Base-by-base conservation (phyloP, 2,888 invertebrate genomes). In the Meghimatium bilineatum region DNA sequence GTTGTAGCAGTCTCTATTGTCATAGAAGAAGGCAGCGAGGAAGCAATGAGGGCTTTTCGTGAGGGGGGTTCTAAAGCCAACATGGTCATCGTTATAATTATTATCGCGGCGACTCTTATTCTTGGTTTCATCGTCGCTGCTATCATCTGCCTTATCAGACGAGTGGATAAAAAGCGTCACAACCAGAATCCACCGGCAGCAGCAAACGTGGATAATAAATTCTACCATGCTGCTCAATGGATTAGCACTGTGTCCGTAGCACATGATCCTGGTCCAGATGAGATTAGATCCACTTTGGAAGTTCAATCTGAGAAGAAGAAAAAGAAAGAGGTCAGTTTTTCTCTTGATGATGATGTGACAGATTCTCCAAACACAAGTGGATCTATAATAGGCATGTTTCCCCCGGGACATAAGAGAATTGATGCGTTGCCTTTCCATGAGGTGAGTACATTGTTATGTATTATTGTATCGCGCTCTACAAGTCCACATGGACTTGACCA, bases 241-340 rank as follows among this genome's bases (percentile, higher is more conserved):
- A 83, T 86, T 49, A 86, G 85, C 69, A 76, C 84, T 0, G 85
- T 85, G 36, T 85, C 86, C n/a, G 49, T 85, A 6, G 77, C 83
- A 26, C 56, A 83, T 38, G 83, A 75, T 44, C 74, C 32, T n/a
- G 78, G 34, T 1, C 49, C 52, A 20, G 83, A 76, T 69, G 81
- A 80, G 75, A 71, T 67, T 14, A 81, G 49, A 74, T 63, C 78
- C 23, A 78, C 71, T 2, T 72, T 84, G 29, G 90, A 91, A 36
- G 87, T 87, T 14, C 88, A 87, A 56, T 82, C 87, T 29, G 86
- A 83, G 60, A 86, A 83, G 86, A 88, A 89, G 32, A 87, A 88
- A 8, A 89, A 89, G 81, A 91, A 91, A 81, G 91, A 91, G 87
- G 91, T 91, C 63, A 91, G 91, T 85, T 91, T 91, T 85, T 90